These are phyloP conservation scores for Ridgeia piscesae DNA, from an alignment of 1,140 invertebrate genomes.

Conservation along the genomic window DNA sequence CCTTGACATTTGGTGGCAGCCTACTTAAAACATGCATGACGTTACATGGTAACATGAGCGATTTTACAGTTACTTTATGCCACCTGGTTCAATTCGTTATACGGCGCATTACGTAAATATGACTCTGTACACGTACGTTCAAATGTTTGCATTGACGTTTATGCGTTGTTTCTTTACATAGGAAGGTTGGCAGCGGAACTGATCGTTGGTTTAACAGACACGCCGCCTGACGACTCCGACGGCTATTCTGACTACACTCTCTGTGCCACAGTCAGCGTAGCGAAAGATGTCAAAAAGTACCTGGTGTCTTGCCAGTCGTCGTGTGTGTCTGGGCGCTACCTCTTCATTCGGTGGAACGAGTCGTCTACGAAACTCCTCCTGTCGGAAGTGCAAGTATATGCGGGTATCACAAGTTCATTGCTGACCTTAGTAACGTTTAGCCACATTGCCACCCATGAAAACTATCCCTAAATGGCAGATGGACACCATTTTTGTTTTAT, in stretches of 20 bases:
- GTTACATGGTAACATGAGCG: too few species aligned
- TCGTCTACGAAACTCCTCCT: background rate
- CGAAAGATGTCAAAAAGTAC: background rate
- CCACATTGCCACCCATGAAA: too few species aligned
- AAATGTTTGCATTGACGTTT: background rate
- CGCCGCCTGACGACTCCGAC: background rate
- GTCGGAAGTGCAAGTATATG: background rate
- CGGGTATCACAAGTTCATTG: background rate
- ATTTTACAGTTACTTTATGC: too few species aligned
- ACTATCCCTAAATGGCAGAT: too few species aligned
- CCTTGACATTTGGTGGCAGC: too few species aligned
- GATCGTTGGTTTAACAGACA: background rate
- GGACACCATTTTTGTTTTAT: too few species aligned
- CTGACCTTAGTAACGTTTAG: background rate
- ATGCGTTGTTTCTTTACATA: background rate
- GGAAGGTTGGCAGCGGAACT: background rate
- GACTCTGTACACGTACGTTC: background rate
- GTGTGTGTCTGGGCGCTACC: background rate
- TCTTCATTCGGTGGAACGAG: background rate
- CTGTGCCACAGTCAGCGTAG: background rate
- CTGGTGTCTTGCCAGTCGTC: background rate
- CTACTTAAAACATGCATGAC: too few species aligned
- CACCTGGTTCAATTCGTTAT: too few species aligned
- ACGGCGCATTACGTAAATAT: background rate
- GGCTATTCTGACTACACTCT: background rate